phyloP scores from a whole-genome alignment of 1,140 invertebrate genomes.

The Trachymyrmex cornetzi region DNA sequence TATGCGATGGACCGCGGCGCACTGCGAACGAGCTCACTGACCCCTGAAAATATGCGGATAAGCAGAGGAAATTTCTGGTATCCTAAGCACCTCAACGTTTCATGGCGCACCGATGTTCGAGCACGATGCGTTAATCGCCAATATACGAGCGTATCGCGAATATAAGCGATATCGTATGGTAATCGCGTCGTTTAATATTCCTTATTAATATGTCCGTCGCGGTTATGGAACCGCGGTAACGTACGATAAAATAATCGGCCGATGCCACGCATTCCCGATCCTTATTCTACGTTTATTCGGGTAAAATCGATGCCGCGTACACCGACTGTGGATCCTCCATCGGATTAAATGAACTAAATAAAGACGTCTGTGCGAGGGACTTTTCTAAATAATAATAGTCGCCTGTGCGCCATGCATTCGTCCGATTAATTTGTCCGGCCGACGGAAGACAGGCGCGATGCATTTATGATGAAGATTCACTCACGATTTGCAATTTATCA shows the following conservation, averaged over 20 bases:
- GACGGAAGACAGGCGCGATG: background rate
- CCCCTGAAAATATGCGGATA: constrained; percentile 77
- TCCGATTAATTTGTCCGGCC: constrained; percentile 25
- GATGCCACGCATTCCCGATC: background rate
- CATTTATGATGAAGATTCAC: constrained; percentile 51
- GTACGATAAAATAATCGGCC: background rate
- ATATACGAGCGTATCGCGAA: constrained; percentile 54
- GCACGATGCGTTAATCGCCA: constrained; percentile 39
- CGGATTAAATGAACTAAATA: constrained; percentile 31
- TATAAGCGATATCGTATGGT: constrained; percentile 1
- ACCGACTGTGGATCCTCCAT: background rate
- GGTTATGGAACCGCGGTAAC: background rate
- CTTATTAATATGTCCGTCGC: constrained; percentile 33
- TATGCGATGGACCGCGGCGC: constrained; percentile 23
- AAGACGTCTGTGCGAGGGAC: constrained; percentile 29
- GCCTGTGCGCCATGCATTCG: background rate
- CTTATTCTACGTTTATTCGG: constrained; percentile 19
- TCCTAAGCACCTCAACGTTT: constrained; percentile 68
- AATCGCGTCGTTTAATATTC: constrained; percentile 25
- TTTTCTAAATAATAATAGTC: constrained; percentile 15
- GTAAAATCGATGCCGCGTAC: background rate
- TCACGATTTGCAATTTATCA: constrained; percentile 55
- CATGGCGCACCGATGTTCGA: constrained; percentile 70
- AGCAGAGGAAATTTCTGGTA: constrained; percentile 65
- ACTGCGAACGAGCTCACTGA: constrained; percentile 65